Percentiles rank a stretch among this genome's conserved stretches.
Evolutionary conservation across 2,888 invertebrate genomes (phyloP).

Genomic region (Sinohyriopsis cumingii): DNA sequence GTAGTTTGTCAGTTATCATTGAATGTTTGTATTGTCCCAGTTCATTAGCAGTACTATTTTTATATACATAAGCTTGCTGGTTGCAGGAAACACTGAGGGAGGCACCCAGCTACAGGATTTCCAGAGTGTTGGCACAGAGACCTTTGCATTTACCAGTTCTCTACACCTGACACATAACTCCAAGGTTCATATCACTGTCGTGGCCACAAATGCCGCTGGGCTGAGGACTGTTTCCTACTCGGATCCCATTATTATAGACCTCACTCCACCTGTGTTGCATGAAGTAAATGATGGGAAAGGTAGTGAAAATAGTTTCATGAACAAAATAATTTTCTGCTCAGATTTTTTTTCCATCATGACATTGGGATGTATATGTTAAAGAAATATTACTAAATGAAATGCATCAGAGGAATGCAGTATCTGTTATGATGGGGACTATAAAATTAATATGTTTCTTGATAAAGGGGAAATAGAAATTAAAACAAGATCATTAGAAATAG

Average conservation of each 20-base stretch:
- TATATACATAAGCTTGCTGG: no score
- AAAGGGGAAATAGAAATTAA: no score
- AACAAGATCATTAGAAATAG: no score
- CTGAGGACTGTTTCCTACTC: slow-evolving; percentile 40
- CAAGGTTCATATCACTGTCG: slow-evolving; percentile 46
- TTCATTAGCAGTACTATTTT: no score
- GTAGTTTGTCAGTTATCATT: no score
- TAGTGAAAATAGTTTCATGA: slow-evolving; percentile 5
- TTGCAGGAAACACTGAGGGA: slow-evolving; percentile 39
- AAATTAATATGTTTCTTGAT: no score
- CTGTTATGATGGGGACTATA: no score
- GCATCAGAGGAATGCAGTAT: no score
- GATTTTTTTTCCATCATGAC: no score
- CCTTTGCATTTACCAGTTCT: slow-evolving; percentile 36
- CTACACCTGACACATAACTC: slow-evolving; percentile 43
- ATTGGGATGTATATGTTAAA: no score
- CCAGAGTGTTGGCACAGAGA: slow-evolving; percentile 37
- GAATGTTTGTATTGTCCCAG: no score
- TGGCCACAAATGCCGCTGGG: slow-evolving; percentile 49
- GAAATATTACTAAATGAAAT: no score
- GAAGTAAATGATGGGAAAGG: slow-evolving; percentile 43
- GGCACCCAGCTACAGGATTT: slow-evolving; percentile 42
- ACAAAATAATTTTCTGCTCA: background rate
- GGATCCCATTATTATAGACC: slow-evolving; percentile 38
- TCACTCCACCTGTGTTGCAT: slow-evolving; percentile 44